Percentiles rank a stretch among this genome's conserved stretches.
phyloP scores from a whole-genome alignment of 2,797 vertebrate genomes.

The Melanotaenia trifasciata region DNA sequence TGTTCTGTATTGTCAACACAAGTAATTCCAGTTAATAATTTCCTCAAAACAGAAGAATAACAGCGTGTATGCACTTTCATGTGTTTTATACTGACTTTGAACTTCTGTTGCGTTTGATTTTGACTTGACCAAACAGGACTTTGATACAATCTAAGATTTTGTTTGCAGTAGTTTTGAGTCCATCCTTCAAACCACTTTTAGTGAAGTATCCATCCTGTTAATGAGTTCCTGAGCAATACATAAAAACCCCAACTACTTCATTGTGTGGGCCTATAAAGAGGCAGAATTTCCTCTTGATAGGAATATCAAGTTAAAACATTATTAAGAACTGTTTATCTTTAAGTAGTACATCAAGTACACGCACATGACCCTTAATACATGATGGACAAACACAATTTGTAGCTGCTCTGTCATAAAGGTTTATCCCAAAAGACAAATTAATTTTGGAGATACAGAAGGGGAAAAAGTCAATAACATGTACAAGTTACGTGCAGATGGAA shows the following conservation, averaged over 20 bases:
- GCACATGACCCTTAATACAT: background rate
- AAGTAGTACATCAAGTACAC: background rate
- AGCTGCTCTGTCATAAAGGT: background rate
- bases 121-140: background rate
- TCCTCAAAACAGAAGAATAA: background rate
- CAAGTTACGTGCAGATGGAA: background rate
- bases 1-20: no score
- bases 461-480: constrained; percentile 1
- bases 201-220: background rate
- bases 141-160: background rate
- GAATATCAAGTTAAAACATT: background rate
- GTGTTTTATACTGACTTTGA: background rate
- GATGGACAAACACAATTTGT: constrained; percentile 2
- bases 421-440: constrained; percentile 30
- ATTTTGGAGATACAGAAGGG: constrained; percentile 10
- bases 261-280: background rate
- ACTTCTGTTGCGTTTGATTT: background rate
- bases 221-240: background rate
- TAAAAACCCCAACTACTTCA: background rate
- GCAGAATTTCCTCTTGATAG: background rate
- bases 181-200: constrained; percentile 7
- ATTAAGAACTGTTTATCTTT: background rate
- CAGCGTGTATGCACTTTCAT: background rate
- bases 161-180: constrained; percentile 3
- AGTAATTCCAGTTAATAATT: background rate